Evolutionary conservation across 2,888 invertebrate species (phyloP).

Genomic region (Diarsia brunnea): DNA sequence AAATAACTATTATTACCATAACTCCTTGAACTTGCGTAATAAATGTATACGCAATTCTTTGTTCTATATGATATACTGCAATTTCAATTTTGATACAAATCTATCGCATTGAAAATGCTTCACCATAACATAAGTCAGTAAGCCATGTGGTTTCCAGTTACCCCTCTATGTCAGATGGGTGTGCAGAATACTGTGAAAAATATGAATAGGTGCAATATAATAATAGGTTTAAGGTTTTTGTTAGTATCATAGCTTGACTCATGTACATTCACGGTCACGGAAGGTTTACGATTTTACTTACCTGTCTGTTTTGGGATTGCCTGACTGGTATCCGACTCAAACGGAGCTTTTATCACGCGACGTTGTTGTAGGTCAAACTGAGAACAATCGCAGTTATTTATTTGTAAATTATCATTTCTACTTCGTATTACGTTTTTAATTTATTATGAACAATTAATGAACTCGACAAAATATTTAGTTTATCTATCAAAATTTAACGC

Average conservation of each 20-base stretch:
- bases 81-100: constrained; percentile 1
- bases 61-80: background rate
- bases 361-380: too few relatives aligned
- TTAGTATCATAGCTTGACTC: background rate
- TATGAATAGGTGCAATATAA: background rate
- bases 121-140: background rate
- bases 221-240: background rate
- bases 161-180: constrained; percentile 14
- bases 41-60: background rate
- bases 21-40: background rate
- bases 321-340: constrained; percentile 12
- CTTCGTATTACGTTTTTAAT: background rate
- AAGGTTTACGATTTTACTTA: background rate
- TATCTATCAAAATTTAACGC: background rate
- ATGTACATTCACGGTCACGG: background rate
- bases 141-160: constrained; percentile 28
- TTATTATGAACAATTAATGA: background rate
- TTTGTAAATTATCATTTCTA: background rate
- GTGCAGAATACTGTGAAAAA: constrained; percentile 1
- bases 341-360: constrained; percentile 17
- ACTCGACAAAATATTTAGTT: too few relatives aligned
- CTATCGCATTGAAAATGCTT: background rate
- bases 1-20: constrained; percentile 2
- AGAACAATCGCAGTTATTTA: background rate
- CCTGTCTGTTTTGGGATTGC: constrained; percentile 12